phyloP scores from a whole-genome alignment of 2,797 vertebrate genomes.

The Rhinoraja longicauda region DNA sequence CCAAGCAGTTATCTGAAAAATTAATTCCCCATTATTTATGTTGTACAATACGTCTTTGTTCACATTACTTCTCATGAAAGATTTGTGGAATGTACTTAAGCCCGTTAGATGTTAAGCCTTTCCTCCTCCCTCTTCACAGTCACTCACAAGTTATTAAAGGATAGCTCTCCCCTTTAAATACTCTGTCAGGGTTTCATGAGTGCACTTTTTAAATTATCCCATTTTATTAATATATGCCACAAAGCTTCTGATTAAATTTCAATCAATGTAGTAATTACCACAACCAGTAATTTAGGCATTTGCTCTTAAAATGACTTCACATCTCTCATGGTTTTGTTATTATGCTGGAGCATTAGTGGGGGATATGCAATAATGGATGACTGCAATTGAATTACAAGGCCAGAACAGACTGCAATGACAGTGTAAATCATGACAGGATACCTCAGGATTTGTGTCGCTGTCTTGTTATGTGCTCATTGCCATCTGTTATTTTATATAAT shows the following conservation, averaged over 20 bases:
- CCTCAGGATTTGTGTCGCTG: background rate
- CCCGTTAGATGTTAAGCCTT: background rate
- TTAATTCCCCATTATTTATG: background rate
- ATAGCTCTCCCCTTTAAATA: background rate
- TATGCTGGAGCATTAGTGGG: background rate
- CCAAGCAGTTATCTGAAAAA: background rate
- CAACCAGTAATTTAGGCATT: background rate
- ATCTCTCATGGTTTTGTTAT: background rate
- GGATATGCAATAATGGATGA: constrained; percentile 14
- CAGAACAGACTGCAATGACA: background rate
- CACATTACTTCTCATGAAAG: background rate
- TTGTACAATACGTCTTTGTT: background rate
- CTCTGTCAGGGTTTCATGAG: background rate
- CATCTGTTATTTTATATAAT: constrained; percentile 28
- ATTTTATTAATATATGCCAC: background rate
- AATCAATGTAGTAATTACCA: background rate
- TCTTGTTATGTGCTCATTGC: background rate
- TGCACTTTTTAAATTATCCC: background rate
- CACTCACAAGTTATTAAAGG: background rate
- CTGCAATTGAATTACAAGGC: background rate
- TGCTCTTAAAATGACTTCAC: background rate
- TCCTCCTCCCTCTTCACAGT: background rate
- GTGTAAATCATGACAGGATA: constrained; percentile 7
- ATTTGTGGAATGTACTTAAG: background rate
- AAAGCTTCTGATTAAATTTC: constrained; percentile 3